Base-by-base conservation (phyloP, 1,140 invertebrate genomes). In the Notospermus geniculatus region DNA sequence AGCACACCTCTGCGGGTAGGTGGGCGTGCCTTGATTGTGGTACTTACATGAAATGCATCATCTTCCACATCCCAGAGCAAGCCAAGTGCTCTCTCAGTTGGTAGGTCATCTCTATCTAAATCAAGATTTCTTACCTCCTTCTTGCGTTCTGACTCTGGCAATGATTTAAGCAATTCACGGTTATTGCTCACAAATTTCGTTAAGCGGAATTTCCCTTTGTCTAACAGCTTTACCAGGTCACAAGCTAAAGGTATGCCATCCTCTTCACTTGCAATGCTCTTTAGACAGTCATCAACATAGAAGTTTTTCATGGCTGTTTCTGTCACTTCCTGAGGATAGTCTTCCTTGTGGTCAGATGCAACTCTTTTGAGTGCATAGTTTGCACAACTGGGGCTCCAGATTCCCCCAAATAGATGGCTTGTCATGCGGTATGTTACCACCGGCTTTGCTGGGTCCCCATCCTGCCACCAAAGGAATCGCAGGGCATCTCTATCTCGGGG, bases 231-330 rank as follows among this genome's bases (percentile, higher is more conserved):
- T 29, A 22, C 11, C 17, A 57, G 32, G 7, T 63, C 46, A 17
- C 39, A 11, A 2, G 43, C 7, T 36, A 66, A 39, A 27, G 45
- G n/a, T n/a, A 64, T 64, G 15, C 55, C 64, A 46, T 41, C 27
- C 1, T 15, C 54, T 53, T 23, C 29, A 22, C 22, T 57, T 27
- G n/a, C 2, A 19, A 62, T 32, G n/a, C 39, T 59, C 13, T 45
- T 62, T 7, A 69, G 45, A 15, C 52, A 50, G 59, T 66, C 61
- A 50, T 66, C 67, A 19, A 69, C 64, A 30, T 68, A 68, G 29
- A 65, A 63, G 36, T 64, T 61, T 15, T 59, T 55, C 15, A 43
- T 22, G 1, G 63, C 28, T n/a, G 53, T 57, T 29, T 25, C 53
- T 46, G 4, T 57, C 28, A 22, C 39, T 41, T 56, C 53, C 23